These are phyloP conservation scores for Brachionus calyciflorus DNA, from an alignment of 1,140 invertebrate genomes.

Conservation along the genomic window DNA sequence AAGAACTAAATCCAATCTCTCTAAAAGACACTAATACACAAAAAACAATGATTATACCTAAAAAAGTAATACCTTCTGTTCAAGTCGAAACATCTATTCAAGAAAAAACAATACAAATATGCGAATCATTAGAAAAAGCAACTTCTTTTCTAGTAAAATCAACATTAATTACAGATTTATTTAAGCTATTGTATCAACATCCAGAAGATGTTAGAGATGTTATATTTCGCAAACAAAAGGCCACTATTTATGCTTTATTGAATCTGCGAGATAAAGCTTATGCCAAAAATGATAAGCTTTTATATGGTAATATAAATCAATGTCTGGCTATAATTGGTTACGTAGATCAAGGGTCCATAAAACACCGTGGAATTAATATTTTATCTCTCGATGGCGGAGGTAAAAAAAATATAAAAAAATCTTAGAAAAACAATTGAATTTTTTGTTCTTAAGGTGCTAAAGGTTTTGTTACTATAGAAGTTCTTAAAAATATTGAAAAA, in stretches of 20 bases:
- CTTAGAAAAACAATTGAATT: neutral
- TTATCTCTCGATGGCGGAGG: slow-evolving; percentile 33
- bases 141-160: slow-evolving; percentile 4
- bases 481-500: slow-evolving; percentile 45
- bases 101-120: neutral
- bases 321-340: slow-evolving; percentile 32
- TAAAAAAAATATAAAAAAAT: neutral
- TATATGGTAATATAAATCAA: slow-evolving; percentile 37
- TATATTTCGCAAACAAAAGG: neutral
- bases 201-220: slow-evolving; percentile 10
- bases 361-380: slow-evolving; percentile 29
- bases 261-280: neutral
- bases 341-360: neutral
- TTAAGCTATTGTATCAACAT: slow-evolving; percentile 19
- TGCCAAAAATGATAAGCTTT: slow-evolving; percentile 2
- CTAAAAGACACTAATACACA: neutral
- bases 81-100: neutral
- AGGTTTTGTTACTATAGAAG: slow-evolving; percentile 36
- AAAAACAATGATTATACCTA: neutral
- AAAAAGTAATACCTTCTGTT: neutral
- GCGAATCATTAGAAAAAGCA: slow-evolving; percentile 16
- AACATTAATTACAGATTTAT: slow-evolving; percentile 11
- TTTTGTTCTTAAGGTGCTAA: slow-evolving; percentile 11
- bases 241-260: neutral
- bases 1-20: slow-evolving; percentile 12